phyloP scores from a whole-genome alignment of 2,113 vertebrate species.

The Saiga tatarica region DNA sequence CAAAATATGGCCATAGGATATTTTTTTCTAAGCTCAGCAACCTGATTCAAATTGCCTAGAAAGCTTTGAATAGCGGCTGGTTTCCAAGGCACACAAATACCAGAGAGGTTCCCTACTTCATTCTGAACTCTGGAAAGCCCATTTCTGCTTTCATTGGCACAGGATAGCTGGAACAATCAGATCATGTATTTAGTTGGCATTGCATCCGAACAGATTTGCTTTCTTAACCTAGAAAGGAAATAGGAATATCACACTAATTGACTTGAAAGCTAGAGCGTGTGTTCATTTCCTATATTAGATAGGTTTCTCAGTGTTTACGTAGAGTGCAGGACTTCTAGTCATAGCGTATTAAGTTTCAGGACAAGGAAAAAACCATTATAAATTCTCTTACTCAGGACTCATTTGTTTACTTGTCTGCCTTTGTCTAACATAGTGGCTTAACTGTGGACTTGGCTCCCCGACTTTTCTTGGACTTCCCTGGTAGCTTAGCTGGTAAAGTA shows the following conservation, averaged over 20 bases:
- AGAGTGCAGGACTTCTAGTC: background rate
- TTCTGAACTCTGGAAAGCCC: background rate
- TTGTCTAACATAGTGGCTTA: background rate
- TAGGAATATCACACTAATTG: background rate
- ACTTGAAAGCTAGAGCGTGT: background rate
- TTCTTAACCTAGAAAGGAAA: conserved; percentile 29
- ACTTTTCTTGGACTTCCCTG: background rate
- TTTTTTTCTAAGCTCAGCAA: conserved; percentile 8
- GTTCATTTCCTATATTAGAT: background rate
- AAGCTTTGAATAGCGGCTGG: background rate
- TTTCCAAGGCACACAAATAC: background rate
- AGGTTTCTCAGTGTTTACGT: background rate
- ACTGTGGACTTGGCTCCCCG: background rate
- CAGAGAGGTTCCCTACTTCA: background rate
- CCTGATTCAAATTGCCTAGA: conserved; percentile 33
- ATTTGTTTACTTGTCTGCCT: background rate
- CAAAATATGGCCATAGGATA: background rate
- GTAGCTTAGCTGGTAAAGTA: background rate
- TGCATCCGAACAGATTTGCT: background rate
- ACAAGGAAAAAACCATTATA: background rate
- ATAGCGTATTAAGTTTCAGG: background rate
- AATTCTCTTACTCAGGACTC: background rate
- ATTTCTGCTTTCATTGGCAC: background rate
- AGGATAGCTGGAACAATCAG: conserved; percentile 25
- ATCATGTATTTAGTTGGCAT: conserved; percentile 11